These are phyloP conservation scores for Hystrix cristata DNA, from an alignment of 2,113 vertebrate species.

Conservation along the genomic window DNA sequence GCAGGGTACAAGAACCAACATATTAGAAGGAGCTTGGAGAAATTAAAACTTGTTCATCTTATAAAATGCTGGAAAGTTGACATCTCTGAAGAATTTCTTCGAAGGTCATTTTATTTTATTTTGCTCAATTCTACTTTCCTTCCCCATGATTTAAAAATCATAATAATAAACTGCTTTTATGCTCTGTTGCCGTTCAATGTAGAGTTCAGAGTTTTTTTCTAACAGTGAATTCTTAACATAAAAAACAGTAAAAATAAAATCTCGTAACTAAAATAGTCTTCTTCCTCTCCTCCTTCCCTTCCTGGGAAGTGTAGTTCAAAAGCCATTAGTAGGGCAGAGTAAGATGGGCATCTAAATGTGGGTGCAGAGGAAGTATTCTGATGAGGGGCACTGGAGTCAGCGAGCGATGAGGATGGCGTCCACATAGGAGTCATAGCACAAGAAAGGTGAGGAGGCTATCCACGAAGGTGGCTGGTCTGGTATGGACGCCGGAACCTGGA, in stretches of 20 bases:
- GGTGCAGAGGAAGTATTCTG: neutral
- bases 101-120: slow-evolving; percentile 25
- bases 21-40: neutral
- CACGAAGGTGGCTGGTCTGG: neutral
- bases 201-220: too few species aligned
- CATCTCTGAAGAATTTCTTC: neutral
- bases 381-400: neutral
- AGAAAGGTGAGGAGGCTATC: neutral
- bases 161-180: neutral
- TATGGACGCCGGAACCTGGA: neutral
- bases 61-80: slow-evolving; percentile 21
- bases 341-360: neutral
- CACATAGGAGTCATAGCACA: neutral
- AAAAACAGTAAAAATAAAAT: slow-evolving; percentile 40
- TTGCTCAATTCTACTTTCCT: neutral
- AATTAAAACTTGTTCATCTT: neutral
- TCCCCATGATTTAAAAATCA: slow-evolving; percentile 17
- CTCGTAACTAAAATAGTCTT: neutral
- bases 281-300: neutral
- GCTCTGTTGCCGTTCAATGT: neutral
- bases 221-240: neutral
- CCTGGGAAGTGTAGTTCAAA: neutral
- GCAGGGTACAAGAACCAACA: neutral
- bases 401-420: neutral
- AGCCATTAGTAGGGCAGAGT: neutral